A percentile compares a stretch with the other conserved stretches of the same genome.
These are phyloP conservation scores for Lepus oiostolus DNA, from an alignment of 2,797 vertebrate genomes.

Conservation along the genomic window DNA sequence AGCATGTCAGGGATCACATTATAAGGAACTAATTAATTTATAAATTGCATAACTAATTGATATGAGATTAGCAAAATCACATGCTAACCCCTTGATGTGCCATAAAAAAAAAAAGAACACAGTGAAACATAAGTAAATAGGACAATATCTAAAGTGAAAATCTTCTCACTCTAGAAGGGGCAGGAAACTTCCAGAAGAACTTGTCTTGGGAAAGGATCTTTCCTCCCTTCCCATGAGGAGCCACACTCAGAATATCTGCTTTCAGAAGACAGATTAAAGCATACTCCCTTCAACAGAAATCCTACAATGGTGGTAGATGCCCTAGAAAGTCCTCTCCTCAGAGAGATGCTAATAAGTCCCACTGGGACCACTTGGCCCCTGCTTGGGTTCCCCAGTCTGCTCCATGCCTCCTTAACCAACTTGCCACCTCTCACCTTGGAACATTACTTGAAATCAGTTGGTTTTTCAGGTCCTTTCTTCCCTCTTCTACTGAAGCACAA, in stretches of 20 bases:
- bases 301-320: too few relatives aligned
- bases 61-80: not conserved
- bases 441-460: too few relatives aligned
- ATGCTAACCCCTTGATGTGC: not conserved
- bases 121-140: not conserved
- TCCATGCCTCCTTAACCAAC: not conserved
- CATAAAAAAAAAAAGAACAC: not conserved
- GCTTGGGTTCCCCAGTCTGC: not conserved
- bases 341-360: too few relatives aligned
- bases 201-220: not conserved
- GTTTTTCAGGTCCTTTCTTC: too few relatives aligned
- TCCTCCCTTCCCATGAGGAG: not conserved
- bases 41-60: not conserved
- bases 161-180: not conserved
- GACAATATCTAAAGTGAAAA: not conserved
- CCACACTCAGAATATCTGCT: not conserved
- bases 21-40: not conserved
- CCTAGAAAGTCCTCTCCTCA: too few relatives aligned
- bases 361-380: too few relatives aligned
- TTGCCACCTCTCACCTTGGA: too few relatives aligned
- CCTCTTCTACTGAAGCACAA: too few relatives aligned
- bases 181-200: not conserved
- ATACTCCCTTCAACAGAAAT: too few relatives aligned
- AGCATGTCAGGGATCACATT: not conserved
- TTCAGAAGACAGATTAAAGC: too few relatives aligned